A percentile compares a stretch with the other conserved stretches of the same genome.
phyloP scores from a whole-genome alignment of 2,888 invertebrate genomes.

The Phortica okadai region DNA sequence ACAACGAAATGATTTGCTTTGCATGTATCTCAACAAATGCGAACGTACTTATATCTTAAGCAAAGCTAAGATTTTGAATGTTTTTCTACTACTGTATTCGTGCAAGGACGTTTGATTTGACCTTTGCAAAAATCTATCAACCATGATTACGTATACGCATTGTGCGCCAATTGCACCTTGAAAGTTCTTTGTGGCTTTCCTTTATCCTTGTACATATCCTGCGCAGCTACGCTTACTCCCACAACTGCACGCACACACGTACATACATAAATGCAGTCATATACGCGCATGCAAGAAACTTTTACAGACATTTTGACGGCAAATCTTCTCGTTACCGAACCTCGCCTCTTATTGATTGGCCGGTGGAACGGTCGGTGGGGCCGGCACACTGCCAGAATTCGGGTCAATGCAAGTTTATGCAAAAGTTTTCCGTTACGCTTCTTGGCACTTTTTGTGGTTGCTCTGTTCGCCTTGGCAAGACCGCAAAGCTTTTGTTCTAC shows the following conservation, averaged over 20 bases:
- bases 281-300: conserved; percentile 56
- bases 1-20: too few relatives aligned
- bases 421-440: not conserved
- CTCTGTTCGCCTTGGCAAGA: not conserved
- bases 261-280: conserved; percentile 60
- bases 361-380: not conserved
- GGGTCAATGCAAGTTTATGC: conserved; percentile 6
- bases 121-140: conserved; percentile 8
- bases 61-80: not conserved
- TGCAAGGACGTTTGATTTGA: not conserved
- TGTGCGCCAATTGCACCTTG: conserved; percentile 54
- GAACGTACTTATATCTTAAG: not conserved
- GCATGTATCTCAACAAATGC: too few relatives aligned
- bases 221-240: not conserved
- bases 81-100: too few relatives aligned
- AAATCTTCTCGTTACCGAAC: not conserved
- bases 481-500: conserved; percentile 1
- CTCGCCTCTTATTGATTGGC: not conserved
- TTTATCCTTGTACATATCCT: not conserved
- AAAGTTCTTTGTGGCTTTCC: conserved; percentile 42
- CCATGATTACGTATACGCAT: conserved; percentile 52
- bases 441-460: conserved; percentile 9
- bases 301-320: conserved; percentile 47
- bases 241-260: conserved; percentile 29
- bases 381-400: not conserved